Conservation (phyloP, 2,888 invertebrate genomes). For the Dascillus cervinus region DNA sequence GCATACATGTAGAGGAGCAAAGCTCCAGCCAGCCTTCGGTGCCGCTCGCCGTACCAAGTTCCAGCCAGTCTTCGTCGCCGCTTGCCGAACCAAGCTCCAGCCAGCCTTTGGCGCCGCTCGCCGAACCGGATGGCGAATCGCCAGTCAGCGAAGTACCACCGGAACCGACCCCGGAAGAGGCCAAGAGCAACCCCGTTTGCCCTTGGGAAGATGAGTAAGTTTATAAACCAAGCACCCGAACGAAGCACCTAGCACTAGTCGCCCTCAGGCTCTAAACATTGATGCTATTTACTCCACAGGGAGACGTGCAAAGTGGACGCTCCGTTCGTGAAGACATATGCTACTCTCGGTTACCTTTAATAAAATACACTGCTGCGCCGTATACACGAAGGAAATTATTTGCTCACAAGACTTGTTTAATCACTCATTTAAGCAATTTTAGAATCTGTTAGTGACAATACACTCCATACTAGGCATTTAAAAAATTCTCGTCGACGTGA, state of each 20-base stretch:
- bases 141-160: conserved; percentile 57
- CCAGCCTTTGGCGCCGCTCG: conserved; percentile 54
- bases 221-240: conserved; percentile 12
- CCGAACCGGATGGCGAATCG: conserved; percentile 61
- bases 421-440: neutral
- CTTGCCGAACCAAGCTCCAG: conserved; percentile 38
- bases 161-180: conserved; percentile 33
- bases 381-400: neutral
- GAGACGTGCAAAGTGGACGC: conserved; percentile 79
- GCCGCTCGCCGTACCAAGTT: conserved; percentile 28
- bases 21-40: conserved; percentile 11
- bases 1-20: conserved; percentile 18
- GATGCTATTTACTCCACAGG: conserved; percentile 53
- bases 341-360: conserved; percentile 89
- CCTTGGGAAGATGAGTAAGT: conserved; percentile 96
- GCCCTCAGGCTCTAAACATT: conserved; percentile 16
- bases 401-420: neutral
- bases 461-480: neutral
- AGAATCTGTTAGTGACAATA: neutral
- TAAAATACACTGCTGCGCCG: conserved; percentile 28
- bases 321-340: conserved; percentile 90
- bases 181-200: conserved; percentile 76
- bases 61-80: conserved; percentile 48
- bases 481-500: neutral
- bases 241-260: conserved; percentile 16